Evolutionary conservation across 2,888 invertebrate species (phyloP).

Genomic region (Pseudococcus viburni): DNA sequence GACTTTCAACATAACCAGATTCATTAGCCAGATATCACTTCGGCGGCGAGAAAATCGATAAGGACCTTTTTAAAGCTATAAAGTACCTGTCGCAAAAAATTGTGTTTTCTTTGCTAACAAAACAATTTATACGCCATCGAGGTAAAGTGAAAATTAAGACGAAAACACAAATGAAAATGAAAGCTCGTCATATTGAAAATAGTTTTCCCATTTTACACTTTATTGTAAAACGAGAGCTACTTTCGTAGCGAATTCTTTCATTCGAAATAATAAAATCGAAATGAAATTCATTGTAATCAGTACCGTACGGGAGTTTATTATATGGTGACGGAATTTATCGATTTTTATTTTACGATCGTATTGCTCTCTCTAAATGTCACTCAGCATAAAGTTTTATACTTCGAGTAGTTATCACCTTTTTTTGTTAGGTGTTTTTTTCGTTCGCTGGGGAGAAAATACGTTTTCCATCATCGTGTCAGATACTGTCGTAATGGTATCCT

Average conservation of each 20-base stretch:
- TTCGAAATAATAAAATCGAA: slow-evolving; percentile 37
- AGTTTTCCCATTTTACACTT: slow-evolving; percentile 15
- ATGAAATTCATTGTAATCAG: slow-evolving; percentile 44
- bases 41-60: too few relatives aligned
- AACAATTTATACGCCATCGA: slow-evolving; percentile 39
- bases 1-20: not conserved
- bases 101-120: not conserved
- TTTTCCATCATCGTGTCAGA: not conserved
- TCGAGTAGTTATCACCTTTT: slow-evolving; percentile 24
- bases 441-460: not conserved
- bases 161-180: slow-evolving; percentile 25
- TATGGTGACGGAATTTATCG: slow-evolving; percentile 27
- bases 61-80: too few relatives aligned
- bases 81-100: not conserved
- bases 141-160: slow-evolving; percentile 27
- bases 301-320: not conserved
- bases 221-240: not conserved
- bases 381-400: slow-evolving; percentile 23
- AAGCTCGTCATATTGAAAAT: slow-evolving; percentile 43
- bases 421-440: not conserved
- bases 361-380: slow-evolving; percentile 20
- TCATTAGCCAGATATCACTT: not conserved
- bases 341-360: slow-evolving; percentile 36
- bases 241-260: not conserved
- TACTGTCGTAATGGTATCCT: too few relatives aligned